These are phyloP conservation scores for Cylas formicarius DNA, from an alignment of 1,140 invertebrate species.

Conservation along the genomic window DNA sequence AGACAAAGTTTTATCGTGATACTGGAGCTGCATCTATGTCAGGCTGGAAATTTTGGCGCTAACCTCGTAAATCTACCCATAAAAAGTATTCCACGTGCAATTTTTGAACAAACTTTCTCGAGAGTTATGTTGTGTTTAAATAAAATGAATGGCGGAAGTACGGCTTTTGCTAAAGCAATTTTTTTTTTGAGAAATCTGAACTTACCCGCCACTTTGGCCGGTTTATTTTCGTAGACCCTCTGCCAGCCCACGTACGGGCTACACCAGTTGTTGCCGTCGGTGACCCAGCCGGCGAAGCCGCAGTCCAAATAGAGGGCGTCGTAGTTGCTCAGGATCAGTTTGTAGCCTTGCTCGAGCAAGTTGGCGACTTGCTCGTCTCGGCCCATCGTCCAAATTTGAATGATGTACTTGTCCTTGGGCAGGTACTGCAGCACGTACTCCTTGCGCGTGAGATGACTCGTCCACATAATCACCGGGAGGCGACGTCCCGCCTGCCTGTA, in stretches of 20 bases:
- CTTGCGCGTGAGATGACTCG: slow-evolving; percentile 65
- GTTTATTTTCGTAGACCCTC: slow-evolving; percentile 71
- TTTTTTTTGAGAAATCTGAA: background rate
- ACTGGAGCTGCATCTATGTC: no score
- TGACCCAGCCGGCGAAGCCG: slow-evolving; percentile 61
- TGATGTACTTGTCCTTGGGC: slow-evolving; percentile 62
- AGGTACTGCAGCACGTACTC: slow-evolving; percentile 59
- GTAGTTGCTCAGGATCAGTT: slow-evolving; percentile 75
- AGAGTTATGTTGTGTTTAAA: slow-evolving; percentile 1
- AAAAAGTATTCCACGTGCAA: no score
- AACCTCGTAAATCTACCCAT: no score
- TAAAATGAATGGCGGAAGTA: background rate
- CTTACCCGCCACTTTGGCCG: slow-evolving; percentile 48
- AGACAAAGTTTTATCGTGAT: no score
- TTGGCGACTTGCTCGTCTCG: slow-evolving; percentile 54
- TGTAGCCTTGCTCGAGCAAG: slow-evolving; percentile 61
- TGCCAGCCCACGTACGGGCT: slow-evolving; percentile 85
- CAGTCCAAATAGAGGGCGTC: slow-evolving; percentile 80
- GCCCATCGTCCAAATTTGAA: slow-evolving; percentile 73
- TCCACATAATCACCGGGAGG: slow-evolving; percentile 70
- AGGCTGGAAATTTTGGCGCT: no score
- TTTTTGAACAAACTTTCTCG: no score
- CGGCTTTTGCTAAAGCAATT: background rate
- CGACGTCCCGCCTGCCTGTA: slow-evolving; percentile 48
- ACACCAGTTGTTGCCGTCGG: slow-evolving; percentile 73